Evolutionary conservation across 1,140 invertebrate genomes (phyloP).

Genomic region (Berghia stephanieae): DNA sequence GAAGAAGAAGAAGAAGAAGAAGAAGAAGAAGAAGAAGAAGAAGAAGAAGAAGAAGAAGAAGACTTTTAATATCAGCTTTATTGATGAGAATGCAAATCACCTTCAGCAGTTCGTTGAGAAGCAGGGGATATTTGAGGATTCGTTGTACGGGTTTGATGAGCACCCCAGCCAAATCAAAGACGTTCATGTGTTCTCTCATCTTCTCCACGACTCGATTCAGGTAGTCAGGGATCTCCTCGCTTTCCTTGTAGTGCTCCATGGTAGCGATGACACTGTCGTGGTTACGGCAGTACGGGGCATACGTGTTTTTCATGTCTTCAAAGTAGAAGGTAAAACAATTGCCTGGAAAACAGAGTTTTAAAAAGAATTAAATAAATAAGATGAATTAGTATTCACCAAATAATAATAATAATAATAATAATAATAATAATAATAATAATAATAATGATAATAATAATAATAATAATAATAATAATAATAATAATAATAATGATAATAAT

Average conservation of each 20-base stretch:
- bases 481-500: too few relatives aligned
- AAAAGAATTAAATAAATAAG: too few relatives aligned
- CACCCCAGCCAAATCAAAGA: slow-evolving; percentile 71
- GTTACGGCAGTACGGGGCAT: slow-evolving; percentile 74
- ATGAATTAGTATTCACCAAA: too few relatives aligned
- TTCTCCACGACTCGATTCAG: slow-evolving; percentile 69
- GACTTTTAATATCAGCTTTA: background rate
- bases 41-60: background rate
- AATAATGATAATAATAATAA: too few relatives aligned
- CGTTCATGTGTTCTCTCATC: slow-evolving; percentile 66
- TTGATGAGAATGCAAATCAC: slow-evolving; percentile 66
- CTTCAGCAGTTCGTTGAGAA: slow-evolving; percentile 75
- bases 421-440: too few relatives aligned
- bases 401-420: too few relatives aligned
- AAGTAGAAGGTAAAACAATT: slow-evolving; percentile 71
- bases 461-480: too few relatives aligned
- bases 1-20: slow-evolving; percentile 13
- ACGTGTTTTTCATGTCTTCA: slow-evolving; percentile 72
- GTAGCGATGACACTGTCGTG: slow-evolving; percentile 73
- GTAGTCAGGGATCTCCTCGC: slow-evolving; percentile 68
- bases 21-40: background rate
- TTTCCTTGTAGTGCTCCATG: slow-evolving; percentile 71
- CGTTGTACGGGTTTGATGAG: slow-evolving; percentile 78
- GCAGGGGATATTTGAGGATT: slow-evolving; percentile 76
- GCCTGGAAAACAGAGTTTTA: too few relatives aligned